Percentiles rank a stretch among this genome's conserved stretches.
phyloP scores from a whole-genome alignment of 2,888 invertebrate genomes.

The Mycogona germanica region DNA sequence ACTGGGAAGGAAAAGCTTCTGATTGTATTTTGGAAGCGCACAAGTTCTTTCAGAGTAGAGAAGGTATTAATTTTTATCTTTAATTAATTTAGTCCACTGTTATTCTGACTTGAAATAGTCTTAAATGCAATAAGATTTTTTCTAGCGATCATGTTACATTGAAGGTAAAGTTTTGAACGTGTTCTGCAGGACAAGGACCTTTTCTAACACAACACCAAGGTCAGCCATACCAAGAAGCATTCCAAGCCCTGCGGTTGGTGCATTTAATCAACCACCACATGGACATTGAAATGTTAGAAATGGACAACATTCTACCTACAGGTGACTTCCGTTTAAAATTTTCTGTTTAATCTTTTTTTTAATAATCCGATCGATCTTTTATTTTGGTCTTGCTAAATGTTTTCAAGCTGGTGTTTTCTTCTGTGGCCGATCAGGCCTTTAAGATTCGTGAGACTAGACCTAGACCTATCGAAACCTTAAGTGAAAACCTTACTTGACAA shows the following conservation, averaged over 20 bases:
- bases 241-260: conserved; percentile 49
- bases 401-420: no score
- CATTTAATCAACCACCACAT: conserved; percentile 55
- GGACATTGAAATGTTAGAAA: conserved; percentile 51
- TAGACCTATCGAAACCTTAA: no score
- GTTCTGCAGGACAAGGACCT: conserved; percentile 21
- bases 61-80: conserved; percentile 28
- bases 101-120: neutral
- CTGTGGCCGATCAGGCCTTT: no score
- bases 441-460: no score
- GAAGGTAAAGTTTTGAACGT: conserved; percentile 15
- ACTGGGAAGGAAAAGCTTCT: conserved; percentile 35
- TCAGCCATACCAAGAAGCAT: conserved; percentile 45
- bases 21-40: conserved; percentile 29
- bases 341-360: neutral
- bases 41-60: conserved; percentile 37
- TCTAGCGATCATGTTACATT: conserved; percentile 21
- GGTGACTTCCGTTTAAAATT: conserved; percentile 27
- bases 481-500: no score
- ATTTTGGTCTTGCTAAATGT: neutral
- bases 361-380: neutral
- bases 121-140: neutral
- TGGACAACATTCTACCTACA: conserved; percentile 54
- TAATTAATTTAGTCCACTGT: neutral
- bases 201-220: conserved; percentile 50